Conservation (phyloP, 2,888 invertebrate genomes). For the Melanostoma mellinum region DNA sequence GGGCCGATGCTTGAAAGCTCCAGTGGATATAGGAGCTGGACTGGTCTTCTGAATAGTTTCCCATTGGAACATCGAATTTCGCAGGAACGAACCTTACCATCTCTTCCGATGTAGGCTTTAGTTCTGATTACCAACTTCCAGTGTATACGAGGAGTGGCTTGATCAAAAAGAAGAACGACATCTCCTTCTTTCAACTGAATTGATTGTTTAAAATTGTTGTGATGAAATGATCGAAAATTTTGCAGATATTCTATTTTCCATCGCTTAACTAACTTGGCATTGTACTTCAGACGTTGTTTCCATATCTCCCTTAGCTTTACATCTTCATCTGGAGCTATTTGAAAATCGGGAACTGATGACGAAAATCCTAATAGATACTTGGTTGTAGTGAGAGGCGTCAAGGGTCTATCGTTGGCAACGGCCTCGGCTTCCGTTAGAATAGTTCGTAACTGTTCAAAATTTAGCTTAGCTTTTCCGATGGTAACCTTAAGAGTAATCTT, state of each 20-base stretch:
- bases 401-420: background rate
- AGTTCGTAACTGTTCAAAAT: too few relatives aligned
- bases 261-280: background rate
- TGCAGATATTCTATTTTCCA: conserved; percentile 32
- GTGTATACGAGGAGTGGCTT: too few relatives aligned
- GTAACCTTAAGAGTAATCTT: too few relatives aligned
- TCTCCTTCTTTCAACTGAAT: conserved; percentile 19
- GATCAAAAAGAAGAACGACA: conserved; percentile 22
- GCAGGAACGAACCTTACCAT: background rate
- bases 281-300: conserved; percentile 35
- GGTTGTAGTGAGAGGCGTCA: conserved; percentile 11
- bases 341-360: background rate
- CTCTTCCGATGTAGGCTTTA: too few relatives aligned
- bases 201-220: background rate
- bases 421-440: too few relatives aligned
- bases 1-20: conserved; percentile 9
- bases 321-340: too few relatives aligned
- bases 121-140: too few relatives aligned
- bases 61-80: conserved; percentile 8
- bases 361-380: too few relatives aligned
- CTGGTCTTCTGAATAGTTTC: conserved; percentile 2
- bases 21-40: conserved; percentile 28
- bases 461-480: too few relatives aligned
- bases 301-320: conserved; percentile 14
- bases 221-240: conserved; percentile 16